Evolutionary conservation across 2,113 vertebrate species (phyloP).

Genomic region (Brevimyrus niger): DNA sequence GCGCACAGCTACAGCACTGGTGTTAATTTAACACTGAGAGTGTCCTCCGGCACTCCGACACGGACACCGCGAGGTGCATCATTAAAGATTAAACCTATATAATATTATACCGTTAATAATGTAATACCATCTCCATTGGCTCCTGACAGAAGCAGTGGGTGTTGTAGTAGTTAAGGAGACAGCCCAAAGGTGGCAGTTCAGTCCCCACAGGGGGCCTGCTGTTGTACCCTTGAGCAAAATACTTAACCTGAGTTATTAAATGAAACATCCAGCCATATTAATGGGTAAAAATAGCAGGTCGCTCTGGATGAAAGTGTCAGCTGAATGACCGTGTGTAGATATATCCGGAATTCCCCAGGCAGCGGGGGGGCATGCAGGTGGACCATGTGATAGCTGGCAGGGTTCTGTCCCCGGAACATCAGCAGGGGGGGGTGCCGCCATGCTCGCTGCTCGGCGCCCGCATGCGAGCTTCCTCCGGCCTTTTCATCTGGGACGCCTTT

Average conservation of each 20-base stretch:
- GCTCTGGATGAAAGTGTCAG: neutral
- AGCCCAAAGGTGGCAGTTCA: neutral
- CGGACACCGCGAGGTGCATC: neutral
- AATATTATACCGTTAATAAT: conserved; percentile 1
- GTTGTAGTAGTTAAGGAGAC: conserved; percentile 2
- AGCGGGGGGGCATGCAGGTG: neutral
- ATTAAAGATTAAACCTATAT: conserved; percentile 8
- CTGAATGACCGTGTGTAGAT: neutral
- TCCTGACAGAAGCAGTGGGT: neutral
- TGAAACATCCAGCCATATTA: conserved; percentile 3
- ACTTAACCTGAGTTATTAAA: conserved; percentile 1
- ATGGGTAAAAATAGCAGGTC: neutral
- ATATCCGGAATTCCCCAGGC: neutral
- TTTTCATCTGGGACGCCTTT: neutral
- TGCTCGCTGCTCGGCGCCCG: neutral
- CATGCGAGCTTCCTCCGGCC: neutral
- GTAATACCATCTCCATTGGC: neutral
- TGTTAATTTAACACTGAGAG: conserved; percentile 5
- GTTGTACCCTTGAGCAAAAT: conserved; percentile 2
- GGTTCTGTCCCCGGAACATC: neutral
- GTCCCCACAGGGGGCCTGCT: neutral
- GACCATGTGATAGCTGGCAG: neutral
- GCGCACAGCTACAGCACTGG: neutral
- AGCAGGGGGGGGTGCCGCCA: neutral
- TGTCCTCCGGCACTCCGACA: neutral